Evolutionary conservation across 2,888 invertebrate species (phyloP), one percentile per base, ranked within the genome.

Genomic region (Pyrgus malvae): DNA sequence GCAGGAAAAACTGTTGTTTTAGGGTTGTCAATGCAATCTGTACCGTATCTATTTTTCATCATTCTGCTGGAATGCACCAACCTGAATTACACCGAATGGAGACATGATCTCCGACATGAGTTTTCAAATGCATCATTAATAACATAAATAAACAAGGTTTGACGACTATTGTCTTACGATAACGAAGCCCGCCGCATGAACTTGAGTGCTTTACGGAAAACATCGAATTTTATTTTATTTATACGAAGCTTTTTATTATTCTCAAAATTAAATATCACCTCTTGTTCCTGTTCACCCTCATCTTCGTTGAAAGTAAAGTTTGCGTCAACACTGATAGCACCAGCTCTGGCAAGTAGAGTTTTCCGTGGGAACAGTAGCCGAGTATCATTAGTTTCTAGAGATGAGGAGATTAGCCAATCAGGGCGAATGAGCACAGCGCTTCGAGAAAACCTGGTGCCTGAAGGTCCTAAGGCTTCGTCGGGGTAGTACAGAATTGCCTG

Each of bases 271-370:
- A 17, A 0, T 42, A 38, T 27, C 63, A 88, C 90, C 79, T 90
- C 88, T 45, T 81, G 69, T 57, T 90, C 89, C 50, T 90, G 90
- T 57, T 90, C 89, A 54, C 82, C 78, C 53, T 90, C 88, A 48
- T 88, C 89, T 63, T 87, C 87, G 59, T 82, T 84, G 0, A 87
- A 61, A 1, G 78, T 80, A 37, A 86, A 76, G 21, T 78, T 80
- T 3, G 61, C 2, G 56, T 89, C 87, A 38, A 89, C 72, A 17
- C 59, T 57, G 19, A 79, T 56, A 7, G 86, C 80, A 3, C 90
- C 89, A n/a, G 74, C 61, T 58, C 88, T 76, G 0, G 89, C 90
- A 38, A 88, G 48, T 9, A 90, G 65, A 0, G 89, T 89, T 61
- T 87, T 87, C 17, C 66, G 62, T 2, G 85, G 85, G 50, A 88